Conservation (phyloP, 30 jellyfish, hydroid and myxozoan species). For the Hydractinia symbiolongicarpus region DNA sequence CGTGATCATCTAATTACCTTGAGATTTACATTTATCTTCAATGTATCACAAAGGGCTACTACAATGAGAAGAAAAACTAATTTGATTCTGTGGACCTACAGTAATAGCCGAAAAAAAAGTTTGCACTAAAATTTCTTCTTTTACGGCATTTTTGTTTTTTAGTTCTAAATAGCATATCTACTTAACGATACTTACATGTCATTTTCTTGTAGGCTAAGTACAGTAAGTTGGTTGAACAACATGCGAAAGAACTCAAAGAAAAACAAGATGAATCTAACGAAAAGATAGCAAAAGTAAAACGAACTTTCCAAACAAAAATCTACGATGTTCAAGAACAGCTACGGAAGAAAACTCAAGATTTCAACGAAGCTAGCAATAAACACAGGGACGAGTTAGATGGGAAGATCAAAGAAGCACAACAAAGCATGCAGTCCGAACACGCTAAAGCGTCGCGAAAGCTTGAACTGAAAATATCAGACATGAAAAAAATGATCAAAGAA, state of each 20-base stretch:
- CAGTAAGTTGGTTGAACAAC: slow-evolving; percentile 52
- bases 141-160: too few relatives aligned
- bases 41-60: too few relatives aligned
- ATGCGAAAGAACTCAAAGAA: slow-evolving; percentile 53
- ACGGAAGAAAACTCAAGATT: slow-evolving; percentile 58
- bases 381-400: slow-evolving; percentile 55
- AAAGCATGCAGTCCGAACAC: slow-evolving; percentile 77
- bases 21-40: too few relatives aligned
- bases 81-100: too few relatives aligned
- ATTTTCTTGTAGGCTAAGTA: slow-evolving; percentile 41
- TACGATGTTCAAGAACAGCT: slow-evolving; percentile 73
- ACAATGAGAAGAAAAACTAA: too few relatives aligned
- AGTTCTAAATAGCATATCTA: too few relatives aligned
- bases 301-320: slow-evolving; percentile 46
- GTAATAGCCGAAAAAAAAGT: too few relatives aligned
- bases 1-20: too few relatives aligned
- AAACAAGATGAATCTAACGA: slow-evolving; percentile 76
- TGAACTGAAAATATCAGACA: slow-evolving; percentile 63
- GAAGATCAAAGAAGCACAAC: slow-evolving; percentile 68
- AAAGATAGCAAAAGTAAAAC: slow-evolving; percentile 56
- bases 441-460: slow-evolving; percentile 63
- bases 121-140: too few relatives aligned
- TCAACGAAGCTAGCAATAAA: slow-evolving; percentile 51
- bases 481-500: slow-evolving; percentile 82
- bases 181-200: neutral